Evolutionary conservation across 2,888 invertebrate species (phyloP).

Genomic region (Tetranychus truncatus): DNA sequence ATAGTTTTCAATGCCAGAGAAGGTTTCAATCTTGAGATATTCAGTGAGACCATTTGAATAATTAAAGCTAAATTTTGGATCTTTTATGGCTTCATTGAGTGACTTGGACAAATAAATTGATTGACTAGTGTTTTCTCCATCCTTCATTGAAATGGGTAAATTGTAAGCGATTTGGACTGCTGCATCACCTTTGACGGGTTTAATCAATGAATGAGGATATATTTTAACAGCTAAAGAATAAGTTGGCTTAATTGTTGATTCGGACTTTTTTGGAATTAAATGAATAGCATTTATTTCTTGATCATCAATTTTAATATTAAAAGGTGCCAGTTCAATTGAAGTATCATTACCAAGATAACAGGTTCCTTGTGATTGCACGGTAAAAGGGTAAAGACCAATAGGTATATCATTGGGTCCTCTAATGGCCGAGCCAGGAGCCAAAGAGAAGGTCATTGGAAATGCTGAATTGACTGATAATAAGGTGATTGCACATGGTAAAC

Average conservation of each 20-base stretch:
- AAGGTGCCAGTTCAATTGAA: too few species aligned
- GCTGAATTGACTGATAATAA: background rate
- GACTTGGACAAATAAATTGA: background rate
- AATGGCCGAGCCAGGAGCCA: background rate
- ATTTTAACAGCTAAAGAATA: background rate
- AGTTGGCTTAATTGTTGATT: too few species aligned
- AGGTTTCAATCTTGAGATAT: background rate
- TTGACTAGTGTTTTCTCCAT: background rate
- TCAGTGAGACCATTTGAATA: background rate
- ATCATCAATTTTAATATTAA: too few species aligned
- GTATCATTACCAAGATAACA: too few species aligned
- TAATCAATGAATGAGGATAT: background rate
- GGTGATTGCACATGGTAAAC: slow-evolving; percentile 17
- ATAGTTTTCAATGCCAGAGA: background rate
- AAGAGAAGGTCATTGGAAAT: background rate
- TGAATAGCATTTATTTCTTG: background rate
- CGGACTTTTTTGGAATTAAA: background rate
- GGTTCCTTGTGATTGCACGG: background rate
- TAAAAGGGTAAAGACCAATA: background rate
- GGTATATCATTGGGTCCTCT: background rate
- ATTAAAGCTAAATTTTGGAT: background rate
- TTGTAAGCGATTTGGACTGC: background rate
- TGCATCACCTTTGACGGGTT: background rate
- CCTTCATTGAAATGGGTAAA: background rate
- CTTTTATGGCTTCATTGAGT: background rate